Conservation (phyloP, 2,797 vertebrate genomes). For the Cynodonichthys magdalenae region DNA sequence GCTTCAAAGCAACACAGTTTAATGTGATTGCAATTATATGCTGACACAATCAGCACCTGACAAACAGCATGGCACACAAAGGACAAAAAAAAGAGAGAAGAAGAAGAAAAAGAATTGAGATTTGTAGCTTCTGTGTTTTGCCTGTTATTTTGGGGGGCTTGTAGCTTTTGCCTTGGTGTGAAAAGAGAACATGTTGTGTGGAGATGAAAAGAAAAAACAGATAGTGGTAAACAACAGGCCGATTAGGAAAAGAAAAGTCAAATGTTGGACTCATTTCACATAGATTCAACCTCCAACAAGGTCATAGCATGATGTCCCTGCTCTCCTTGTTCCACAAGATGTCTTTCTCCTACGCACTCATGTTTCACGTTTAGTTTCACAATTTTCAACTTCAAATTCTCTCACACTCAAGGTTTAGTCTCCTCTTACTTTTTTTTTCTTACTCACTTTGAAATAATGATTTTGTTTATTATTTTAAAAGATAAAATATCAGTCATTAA, state of each 20-base stretch:
- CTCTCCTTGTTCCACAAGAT: conserved; percentile 37
- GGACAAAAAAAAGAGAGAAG: conserved; percentile 3
- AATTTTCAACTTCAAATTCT: conserved; percentile 15
- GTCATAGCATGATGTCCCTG: conserved; percentile 57
- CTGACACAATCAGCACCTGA: conserved; percentile 30
- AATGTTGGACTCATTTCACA: conserved; percentile 29
- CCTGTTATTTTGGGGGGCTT: not conserved
- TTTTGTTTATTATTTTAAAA: no score
- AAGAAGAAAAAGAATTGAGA: conserved; percentile 6
- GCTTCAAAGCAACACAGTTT: conserved; percentile 40
- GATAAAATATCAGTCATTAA: no score
- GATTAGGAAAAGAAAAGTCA: conserved; percentile 54
- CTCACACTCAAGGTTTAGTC: not conserved
- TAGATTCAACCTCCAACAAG: conserved; percentile 48
- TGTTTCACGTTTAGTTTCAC: conserved; percentile 5
- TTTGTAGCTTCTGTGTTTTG: conserved; percentile 32
- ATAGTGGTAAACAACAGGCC: conserved; percentile 45
- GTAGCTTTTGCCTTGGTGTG: conserved; percentile 25
- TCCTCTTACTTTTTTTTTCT: not conserved
- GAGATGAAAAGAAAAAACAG: conserved; percentile 17
- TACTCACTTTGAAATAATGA: no score
- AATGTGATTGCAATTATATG: conserved; percentile 59
- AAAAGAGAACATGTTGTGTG: conserved; percentile 29
- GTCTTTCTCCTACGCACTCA: conserved; percentile 11
- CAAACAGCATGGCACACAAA: conserved; percentile 11